Evolutionary conservation across 2,888 invertebrate genomes (phyloP), one percentile per base, ranked within the genome.

Genomic region (Apodemia mormo): DNA sequence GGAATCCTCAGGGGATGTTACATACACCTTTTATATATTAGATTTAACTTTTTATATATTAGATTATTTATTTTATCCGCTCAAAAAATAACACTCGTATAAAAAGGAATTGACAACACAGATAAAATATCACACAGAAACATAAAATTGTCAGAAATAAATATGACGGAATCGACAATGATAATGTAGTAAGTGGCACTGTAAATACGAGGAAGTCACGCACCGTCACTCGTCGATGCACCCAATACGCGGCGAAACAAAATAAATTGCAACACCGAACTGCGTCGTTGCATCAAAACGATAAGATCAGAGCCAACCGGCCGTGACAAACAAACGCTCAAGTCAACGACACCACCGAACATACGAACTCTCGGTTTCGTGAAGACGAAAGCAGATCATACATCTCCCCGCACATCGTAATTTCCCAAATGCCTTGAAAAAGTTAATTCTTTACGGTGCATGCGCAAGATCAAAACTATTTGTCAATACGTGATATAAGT

Each of bases 331-430:
- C 90, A 92, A 92, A 91, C 92, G 90, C 81, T 77, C 81, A 85
- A 91, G 92, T 91, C 91, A 92, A 90, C 88, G 90, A 91, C 92
- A 91, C 83, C 82, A 84, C 92, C 90, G 88, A 92, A 92, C 92
- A 89, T 89, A 88, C 81, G 78, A 85, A 89, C 93, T 92, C 90
- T 93, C 91, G 85, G 88, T 93, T 92, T 92, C 92, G 83, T 85
- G 88, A 92, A 92, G 92, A 87, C 84, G 92, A 93, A 91, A 92
- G 90, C 86, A 81, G 83, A 86, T 43, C 43, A 43, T 82, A 88
- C 84, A 85, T 87, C 87, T 87, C 83, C 82, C 78, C 81, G 83
- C 82, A 84, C 85, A 83, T 22, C 29, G 56, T 29, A 88, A 88
- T 90, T 91, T 89, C 77, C 85, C 88, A 78, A 87, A 88, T 83